Evolutionary conservation across 2,888 invertebrate genomes (phyloP).

Genomic region (Phrixothrix hirtus): DNA sequence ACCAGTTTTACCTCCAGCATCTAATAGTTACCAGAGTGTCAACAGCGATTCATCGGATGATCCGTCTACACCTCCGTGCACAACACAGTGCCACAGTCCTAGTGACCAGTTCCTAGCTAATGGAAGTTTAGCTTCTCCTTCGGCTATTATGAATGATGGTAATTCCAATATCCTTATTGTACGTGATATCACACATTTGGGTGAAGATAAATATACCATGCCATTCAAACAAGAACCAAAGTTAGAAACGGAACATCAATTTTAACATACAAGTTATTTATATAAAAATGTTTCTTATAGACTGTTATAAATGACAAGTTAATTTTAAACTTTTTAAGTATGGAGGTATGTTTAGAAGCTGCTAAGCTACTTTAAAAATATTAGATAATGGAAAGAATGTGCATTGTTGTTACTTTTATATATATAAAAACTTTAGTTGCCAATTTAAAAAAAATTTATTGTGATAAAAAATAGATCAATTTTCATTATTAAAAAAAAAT

Average conservation of each 20-base stretch:
- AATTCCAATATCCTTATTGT: conserved; percentile 56
- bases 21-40: conserved; percentile 61
- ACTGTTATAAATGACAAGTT: background rate
- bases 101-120: conserved; percentile 53
- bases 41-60: conserved; percentile 61
- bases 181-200: conserved; percentile 56
- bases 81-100: conserved; percentile 52
- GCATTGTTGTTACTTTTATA: no score
- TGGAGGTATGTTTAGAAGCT: no score
- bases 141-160: conserved; percentile 37
- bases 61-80: conserved; percentile 58
- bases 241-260: conserved; percentile 56
- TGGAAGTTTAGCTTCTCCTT: conserved; percentile 53
- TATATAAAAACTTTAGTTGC: background rate
- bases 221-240: conserved; percentile 62
- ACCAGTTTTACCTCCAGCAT: conserved; percentile 46
- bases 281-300: conserved; percentile 1
- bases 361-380: no score
- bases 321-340: no score
- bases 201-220: conserved; percentile 51
- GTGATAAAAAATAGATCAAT: no score
- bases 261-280: conserved; percentile 48
- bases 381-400: no score
- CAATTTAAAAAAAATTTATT: background rate
- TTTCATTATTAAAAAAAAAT: no score